Evolutionary conservation across 2,888 invertebrate genomes (phyloP), one percentile per base, ranked within the genome.

Genomic region (Troides aeacus): DNA sequence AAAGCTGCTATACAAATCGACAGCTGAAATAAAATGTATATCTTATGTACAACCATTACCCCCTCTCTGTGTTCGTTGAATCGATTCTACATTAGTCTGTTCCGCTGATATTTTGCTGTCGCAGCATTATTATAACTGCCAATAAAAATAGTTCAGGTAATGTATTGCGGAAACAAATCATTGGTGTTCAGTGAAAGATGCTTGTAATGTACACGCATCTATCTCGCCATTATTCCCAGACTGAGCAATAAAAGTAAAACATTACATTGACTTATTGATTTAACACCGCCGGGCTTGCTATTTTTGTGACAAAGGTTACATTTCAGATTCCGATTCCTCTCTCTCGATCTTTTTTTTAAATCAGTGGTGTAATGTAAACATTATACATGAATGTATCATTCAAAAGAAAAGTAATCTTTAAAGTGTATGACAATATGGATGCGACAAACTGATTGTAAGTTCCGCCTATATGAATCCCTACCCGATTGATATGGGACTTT

Each of bases 241-340:
- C 46, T 56, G 57, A 60, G 73, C 73, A 74, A 77, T 77, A 77
- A 77, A 77, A 76, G 64, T 63, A 69, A 70, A 68, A 75, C 74
- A 75, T 77, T 74, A 76, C 21, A 69, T 70, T 77, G 77, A 77
- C 50, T 73, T 77, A 77, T 77, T 72, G 72, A 69, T 18, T 69
- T 74, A 74, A 71, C 75, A 73, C 64, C 15, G 15, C 12, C 46
- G 62, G 70, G 73, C 64, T 71, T 64, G 72, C 65, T 66, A 62
- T 70, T 56, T 70, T 58, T 71, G 57, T 71, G 56, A 21, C 17
- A 50, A 50, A 50, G 50, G 18, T 18, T 50, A 18, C 50, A 17
- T 50, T 50, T 17, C 15, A 50, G 50, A 23, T 17, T 30, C 15
- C 59, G 17, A 60, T 63, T 36, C 63, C n/a, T 62, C n/a, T n/a